Conservation (phyloP, 2,113 vertebrate genomes). For the Riparia riparia region DNA sequence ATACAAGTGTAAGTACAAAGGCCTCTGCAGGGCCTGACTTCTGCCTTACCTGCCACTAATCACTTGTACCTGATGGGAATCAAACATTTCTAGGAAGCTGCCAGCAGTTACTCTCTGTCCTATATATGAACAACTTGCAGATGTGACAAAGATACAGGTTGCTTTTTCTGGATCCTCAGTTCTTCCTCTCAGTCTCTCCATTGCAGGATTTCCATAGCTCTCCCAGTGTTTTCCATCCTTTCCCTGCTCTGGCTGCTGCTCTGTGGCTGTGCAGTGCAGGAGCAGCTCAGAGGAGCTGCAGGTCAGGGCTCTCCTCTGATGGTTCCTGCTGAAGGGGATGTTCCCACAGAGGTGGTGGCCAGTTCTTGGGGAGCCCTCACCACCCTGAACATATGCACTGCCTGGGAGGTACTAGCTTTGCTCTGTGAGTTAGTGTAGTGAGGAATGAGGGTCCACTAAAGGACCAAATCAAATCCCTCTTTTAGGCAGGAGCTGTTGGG, state of each 20-base stretch:
- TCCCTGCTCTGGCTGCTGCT: background rate
- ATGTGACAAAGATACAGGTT: background rate
- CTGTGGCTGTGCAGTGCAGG: background rate
- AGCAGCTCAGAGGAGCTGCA: background rate
- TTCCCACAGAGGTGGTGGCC: background rate
- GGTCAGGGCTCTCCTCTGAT: background rate
- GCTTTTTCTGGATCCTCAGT: background rate
- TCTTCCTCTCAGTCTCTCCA: background rate
- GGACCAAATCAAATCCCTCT: background rate
- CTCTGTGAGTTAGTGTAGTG: rapidly evolving
- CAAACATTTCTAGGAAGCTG: background rate
- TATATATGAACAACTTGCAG: background rate
- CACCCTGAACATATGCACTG: background rate
- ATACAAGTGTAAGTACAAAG: background rate
- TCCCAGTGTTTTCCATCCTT: background rate
- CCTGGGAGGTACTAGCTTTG: background rate
- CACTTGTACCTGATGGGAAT: background rate
- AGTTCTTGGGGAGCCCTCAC: background rate
- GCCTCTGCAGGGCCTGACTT: rapidly evolving
- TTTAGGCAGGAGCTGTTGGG: background rate
- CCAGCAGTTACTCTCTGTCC: background rate
- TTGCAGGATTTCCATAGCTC: background rate
- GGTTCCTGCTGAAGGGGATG: rapidly evolving
- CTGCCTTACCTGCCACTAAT: background rate
- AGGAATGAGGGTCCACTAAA: background rate